Evolutionary conservation across 2,113 vertebrate genomes (phyloP).

Genomic region (Sprattus sprattus): DNA sequence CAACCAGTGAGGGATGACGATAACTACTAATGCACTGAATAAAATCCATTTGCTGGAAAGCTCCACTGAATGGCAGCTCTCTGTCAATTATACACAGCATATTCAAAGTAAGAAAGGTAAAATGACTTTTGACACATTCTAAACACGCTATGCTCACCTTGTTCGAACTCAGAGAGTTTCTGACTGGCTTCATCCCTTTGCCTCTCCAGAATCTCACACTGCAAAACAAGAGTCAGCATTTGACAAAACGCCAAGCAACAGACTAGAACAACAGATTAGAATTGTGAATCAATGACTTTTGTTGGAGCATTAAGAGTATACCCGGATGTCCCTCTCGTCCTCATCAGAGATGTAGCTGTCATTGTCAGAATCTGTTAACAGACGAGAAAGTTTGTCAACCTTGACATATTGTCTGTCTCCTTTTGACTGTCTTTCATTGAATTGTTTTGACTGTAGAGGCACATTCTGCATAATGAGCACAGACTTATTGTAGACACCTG

Average conservation of each 20-base stretch:
- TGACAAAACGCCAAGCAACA: neutral
- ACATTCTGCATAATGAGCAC: neutral
- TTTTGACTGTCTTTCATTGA: neutral
- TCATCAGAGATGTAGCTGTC: slow-evolving; percentile 58
- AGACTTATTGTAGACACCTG: neutral
- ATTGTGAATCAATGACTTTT: slow-evolving; percentile 11
- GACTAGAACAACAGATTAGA: slow-evolving; percentile 1
- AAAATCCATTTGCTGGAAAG: neutral
- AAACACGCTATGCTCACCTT: slow-evolving; percentile 61
- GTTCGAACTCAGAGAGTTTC: slow-evolving; percentile 66
- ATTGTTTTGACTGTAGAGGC: neutral
- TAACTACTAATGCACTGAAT: neutral
- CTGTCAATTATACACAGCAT: neutral
- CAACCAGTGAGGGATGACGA: neutral
- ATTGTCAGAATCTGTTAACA: slow-evolving; percentile 55
- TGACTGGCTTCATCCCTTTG: slow-evolving; percentile 63
- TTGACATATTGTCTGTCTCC: neutral
- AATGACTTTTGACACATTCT: neutral
- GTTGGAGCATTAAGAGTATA: neutral
- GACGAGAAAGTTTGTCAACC: neutral
- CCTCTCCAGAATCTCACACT: slow-evolving; percentile 58
- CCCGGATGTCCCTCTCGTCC: slow-evolving; percentile 68
- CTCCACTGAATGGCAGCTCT: neutral
- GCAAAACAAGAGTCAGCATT: slow-evolving; percentile 1
- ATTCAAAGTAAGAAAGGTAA: neutral